phyloP scores from a whole-genome alignment of 2,797 vertebrate species.

The Myotis pilosus region DNA sequence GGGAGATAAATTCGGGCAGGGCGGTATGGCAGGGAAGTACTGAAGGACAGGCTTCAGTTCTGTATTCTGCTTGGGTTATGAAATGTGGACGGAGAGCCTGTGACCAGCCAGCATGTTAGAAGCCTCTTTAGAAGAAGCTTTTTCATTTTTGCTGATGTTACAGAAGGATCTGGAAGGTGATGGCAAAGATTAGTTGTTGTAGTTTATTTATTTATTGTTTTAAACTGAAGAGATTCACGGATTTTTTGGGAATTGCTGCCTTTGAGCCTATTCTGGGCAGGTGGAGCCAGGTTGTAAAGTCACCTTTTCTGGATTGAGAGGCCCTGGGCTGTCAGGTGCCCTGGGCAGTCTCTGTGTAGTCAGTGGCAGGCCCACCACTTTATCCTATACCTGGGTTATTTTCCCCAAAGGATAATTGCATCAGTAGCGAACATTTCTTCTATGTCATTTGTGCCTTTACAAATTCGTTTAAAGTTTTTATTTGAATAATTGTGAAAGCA shows the following conservation, averaged over 20 bases:
- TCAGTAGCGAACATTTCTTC: not conserved
- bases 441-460: not conserved
- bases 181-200: not conserved
- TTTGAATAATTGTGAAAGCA: conserved; percentile 27
- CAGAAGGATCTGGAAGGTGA: not conserved
- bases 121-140: not conserved
- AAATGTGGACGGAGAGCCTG: not conserved
- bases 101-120: not conserved
- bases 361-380: not conserved
- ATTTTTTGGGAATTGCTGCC: not conserved
- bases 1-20: not conserved
- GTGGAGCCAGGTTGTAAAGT: not conserved
- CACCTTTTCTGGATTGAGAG: not conserved
- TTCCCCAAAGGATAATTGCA: not conserved
- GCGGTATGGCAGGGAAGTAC: not conserved
- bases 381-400: not conserved
- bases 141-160: not conserved
- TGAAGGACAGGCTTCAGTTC: not conserved
- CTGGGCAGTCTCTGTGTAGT: not conserved
- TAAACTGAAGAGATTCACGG: not conserved
- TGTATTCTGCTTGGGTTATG: not conserved
- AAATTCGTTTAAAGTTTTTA: not conserved
- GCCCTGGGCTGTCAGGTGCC: not conserved
- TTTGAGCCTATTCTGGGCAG: not conserved
- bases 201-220: not conserved